These are phyloP conservation scores for Agriopis leucophaearia DNA, from an alignment of 2,888 invertebrate species.

Conservation along the genomic window DNA sequence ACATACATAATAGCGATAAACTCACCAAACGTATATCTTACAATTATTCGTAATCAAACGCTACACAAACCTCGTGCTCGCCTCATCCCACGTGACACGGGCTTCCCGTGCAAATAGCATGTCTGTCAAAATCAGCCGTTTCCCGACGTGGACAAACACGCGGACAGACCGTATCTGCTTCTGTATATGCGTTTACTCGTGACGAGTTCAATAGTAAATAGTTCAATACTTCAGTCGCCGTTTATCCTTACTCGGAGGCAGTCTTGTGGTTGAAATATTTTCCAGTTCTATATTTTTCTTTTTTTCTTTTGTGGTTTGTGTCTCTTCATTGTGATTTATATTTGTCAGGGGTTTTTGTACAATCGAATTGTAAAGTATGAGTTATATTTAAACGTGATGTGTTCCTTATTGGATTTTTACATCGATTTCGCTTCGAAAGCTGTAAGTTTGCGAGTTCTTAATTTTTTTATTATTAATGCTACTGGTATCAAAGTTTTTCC, in stretches of 20 bases:
- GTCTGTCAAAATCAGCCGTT: constrained; percentile 50
- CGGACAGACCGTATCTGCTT: constrained; percentile 30
- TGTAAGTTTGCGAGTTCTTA: constrained; percentile 20
- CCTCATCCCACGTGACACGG: constrained; percentile 26
- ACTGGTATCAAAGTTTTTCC: too few relatives aligned
- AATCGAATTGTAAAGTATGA: neutral
- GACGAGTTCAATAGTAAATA: constrained; percentile 8
- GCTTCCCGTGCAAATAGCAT: constrained; percentile 54
- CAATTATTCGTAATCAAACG: neutral
- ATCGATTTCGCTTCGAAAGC: constrained; percentile 15
- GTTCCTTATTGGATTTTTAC: constrained; percentile 26
- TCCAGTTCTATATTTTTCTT: constrained; percentile 7
- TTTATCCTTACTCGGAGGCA: neutral
- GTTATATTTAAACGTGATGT: constrained; percentile 8
- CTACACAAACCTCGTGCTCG: constrained; percentile 7
- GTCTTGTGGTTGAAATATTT: constrained; percentile 3
- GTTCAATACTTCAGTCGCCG: neutral
- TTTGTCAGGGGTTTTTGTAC: constrained; percentile 7
- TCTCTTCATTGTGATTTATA: constrained; percentile 3
- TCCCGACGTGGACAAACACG: constrained; percentile 50
- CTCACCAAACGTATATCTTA: neutral
- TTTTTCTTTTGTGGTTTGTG: neutral
- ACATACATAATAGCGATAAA: neutral
- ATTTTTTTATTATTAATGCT: too few relatives aligned
- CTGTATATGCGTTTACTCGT: constrained; percentile 11